phyloP scores from a whole-genome alignment of 2,888 invertebrate genomes.

The Nomada fabriciana region DNA sequence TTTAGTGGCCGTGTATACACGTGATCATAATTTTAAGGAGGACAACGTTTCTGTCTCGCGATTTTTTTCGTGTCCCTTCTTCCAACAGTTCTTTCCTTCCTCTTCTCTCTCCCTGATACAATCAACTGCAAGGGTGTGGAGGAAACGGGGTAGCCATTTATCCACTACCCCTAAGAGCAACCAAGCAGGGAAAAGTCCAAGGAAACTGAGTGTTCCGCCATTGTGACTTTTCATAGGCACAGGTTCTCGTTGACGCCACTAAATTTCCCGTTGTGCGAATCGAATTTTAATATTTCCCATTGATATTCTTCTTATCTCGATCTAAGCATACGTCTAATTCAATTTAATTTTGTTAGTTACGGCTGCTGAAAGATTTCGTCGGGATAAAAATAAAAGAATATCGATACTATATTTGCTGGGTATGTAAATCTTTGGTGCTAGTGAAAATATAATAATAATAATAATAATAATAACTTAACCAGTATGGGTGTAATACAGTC shows the following conservation, averaged over 20 bases:
- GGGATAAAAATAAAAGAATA: no score
- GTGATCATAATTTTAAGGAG: conserved; percentile 49
- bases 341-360: neutral
- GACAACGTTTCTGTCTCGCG: conserved; percentile 45
- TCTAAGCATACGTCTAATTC: neutral
- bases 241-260: conserved; percentile 18
- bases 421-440: no score
- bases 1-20: conserved; percentile 24
- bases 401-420: no score
- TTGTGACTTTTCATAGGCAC: conserved; percentile 59
- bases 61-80: conserved; percentile 63
- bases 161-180: conserved; percentile 68
- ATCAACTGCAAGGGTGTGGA: conserved; percentile 71
- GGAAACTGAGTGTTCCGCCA: conserved; percentile 69
- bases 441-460: no score
- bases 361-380: no score
- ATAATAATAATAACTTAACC: no score
- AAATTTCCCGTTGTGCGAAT: conserved; percentile 16
- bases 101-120: conserved; percentile 60
- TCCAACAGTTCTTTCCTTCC: conserved; percentile 65
- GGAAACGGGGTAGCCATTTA: conserved; percentile 74
- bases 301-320: neutral
- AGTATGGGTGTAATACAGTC: no score
- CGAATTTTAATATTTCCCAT: conserved; percentile 11
- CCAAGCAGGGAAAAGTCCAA: conserved; percentile 72